Evolutionary conservation across 2,797 vertebrate genomes (phyloP).

Genomic region (Zenarchopterus dispar): DNA sequence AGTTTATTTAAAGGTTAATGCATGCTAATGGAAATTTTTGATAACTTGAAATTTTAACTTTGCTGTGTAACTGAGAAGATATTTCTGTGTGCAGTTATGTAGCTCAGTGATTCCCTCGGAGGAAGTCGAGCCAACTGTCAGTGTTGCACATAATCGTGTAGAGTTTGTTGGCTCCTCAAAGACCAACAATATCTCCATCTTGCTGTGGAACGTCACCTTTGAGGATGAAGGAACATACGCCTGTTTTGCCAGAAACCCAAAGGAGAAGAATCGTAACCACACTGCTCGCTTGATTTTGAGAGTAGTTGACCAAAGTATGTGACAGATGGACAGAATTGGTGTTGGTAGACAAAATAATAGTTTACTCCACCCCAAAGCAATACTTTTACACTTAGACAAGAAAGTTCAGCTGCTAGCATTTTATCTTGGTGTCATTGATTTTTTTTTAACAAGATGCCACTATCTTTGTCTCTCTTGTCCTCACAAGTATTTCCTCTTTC

Average conservation of each 20-base stretch:
- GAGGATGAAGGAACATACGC: slow-evolving; percentile 90
- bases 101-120: slow-evolving; percentile 83
- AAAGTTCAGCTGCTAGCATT: background rate
- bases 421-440: background rate
- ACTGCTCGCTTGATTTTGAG: slow-evolving; percentile 84
- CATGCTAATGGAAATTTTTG: background rate
- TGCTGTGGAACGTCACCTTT: slow-evolving; percentile 89
- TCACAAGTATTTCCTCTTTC: background rate
- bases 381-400: background rate
- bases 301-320: slow-evolving; percentile 90
- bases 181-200: slow-evolving; percentile 90
- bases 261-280: slow-evolving; percentile 87
- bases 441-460: background rate
- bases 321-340: slow-evolving; percentile 4
- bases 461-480: background rate
- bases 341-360: slow-evolving; percentile 1
- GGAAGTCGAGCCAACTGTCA: slow-evolving; percentile 79
- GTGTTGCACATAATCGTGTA: slow-evolving; percentile 77
- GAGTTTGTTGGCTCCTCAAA: slow-evolving; percentile 87
- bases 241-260: slow-evolving; percentile 90
- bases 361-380: background rate
- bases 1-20: background rate
- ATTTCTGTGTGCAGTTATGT: slow-evolving; percentile 80
- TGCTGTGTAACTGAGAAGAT: slow-evolving; percentile 18
- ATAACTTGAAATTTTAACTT: background rate